Percentiles rank a stretch among this genome's conserved stretches.
Conservation (phyloP, 2,888 invertebrate species). For the Tinea semifulvella region DNA sequence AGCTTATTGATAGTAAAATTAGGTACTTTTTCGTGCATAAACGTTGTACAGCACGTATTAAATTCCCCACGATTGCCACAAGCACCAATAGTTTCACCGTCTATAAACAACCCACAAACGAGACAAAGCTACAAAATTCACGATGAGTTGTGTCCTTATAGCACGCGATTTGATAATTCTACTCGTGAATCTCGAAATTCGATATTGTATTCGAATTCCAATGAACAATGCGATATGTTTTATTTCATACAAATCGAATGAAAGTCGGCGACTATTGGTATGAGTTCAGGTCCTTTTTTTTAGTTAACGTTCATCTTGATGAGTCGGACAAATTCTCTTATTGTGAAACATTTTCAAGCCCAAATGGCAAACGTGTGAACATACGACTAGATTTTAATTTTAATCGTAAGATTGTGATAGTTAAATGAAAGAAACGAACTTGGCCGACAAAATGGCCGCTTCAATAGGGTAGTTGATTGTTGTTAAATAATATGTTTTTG, state of each 20-base stretch:
- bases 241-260: no score
- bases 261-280: no score
- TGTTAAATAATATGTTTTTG: no score
- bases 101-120: slow-evolving; percentile 52
- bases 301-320: no score
- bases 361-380: not conserved
- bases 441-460: not conserved
- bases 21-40: slow-evolving; percentile 12
- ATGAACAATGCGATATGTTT: no score
- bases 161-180: slow-evolving; percentile 37
- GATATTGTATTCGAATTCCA: slow-evolving; percentile 6
- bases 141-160: slow-evolving; percentile 49
- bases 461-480: no score
- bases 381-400: not conserved
- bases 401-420: not conserved
- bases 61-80: slow-evolving; percentile 7
- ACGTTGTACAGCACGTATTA: slow-evolving; percentile 2
- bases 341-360: not conserved
- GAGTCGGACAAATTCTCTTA: no score
- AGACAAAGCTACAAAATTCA: slow-evolving; percentile 53
- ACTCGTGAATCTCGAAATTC: slow-evolving; percentile 1
- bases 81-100: slow-evolving; percentile 32
- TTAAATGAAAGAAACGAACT: not conserved
- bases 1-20: no score
- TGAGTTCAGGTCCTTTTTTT: no score